Base-by-base conservation (phyloP, 2,113 vertebrate genomes). In the Myocastor coypus region DNA sequence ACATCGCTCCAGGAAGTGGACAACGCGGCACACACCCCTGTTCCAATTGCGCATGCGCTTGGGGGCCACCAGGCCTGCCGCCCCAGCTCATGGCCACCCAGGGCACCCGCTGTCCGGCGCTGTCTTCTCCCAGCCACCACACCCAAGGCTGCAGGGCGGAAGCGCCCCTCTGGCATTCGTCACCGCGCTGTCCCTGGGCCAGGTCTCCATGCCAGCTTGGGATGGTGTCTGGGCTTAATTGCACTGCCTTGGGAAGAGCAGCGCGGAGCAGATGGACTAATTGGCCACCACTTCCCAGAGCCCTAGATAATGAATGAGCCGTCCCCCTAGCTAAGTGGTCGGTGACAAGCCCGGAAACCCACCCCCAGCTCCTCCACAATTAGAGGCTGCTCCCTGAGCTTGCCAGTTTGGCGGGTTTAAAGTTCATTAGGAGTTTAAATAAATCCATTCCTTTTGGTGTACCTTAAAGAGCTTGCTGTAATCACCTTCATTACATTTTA, bases 341-440 rank as follows among this genome's bases (percentile, higher is more conserved):
- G 16, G 10, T 0, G 19, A 28, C 73, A n/a, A 83, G 46, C 78
- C 81, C 64, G 0, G 73, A 68, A 32, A 7, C 78, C 77, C n/a
- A 1, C 19, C 30, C 89, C 63, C 59, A 52, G 55, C 71, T 26
- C 92, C 2, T 57, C 73, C 1, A 0, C 42, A 52, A 71, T 95
- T 69, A 95, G 75, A 5, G 37, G 59, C 30, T 37, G 69, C 55
- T 64, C 78, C 85, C 0, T 0, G 50, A 52, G 89, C 92, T 34
- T 5, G 13, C 84, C 46, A 1, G 61, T 30, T 82, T 26, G 66
- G 71, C 42, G 77, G 92, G 87, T 42, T 78, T 50, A 50, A 91
- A 95, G 96, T 94, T 95, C 85, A 96, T 95, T 92, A 96, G n/a
- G 95, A 88, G 94, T 90, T 95, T 92, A 96, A 96, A 91, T 87